Conservation (phyloP, 2,888 invertebrate genomes). For the Ethmia dodecea region DNA sequence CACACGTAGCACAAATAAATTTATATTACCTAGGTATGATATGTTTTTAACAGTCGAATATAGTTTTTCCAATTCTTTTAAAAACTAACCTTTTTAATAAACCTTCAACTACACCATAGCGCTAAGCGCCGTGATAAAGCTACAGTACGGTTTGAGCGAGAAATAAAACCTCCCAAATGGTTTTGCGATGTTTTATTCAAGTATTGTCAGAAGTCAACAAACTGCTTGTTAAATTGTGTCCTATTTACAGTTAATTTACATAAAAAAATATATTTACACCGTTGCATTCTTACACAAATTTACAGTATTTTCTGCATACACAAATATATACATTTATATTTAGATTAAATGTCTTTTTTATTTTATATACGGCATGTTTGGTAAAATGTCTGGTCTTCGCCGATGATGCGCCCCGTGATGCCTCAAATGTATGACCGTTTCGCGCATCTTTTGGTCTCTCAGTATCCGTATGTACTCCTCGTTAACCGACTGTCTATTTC, state of each 20-base stretch:
- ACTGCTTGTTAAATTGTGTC: conserved; percentile 34
- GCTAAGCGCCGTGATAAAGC: too few species aligned
- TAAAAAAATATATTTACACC: conserved; percentile 58
- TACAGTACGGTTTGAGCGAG: too few species aligned
- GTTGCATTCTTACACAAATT: conserved; percentile 39
- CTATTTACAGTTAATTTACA: conserved; percentile 29
- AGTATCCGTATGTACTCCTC: conserved; percentile 59
- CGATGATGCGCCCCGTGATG: conserved; percentile 65
- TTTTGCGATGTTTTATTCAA: conserved; percentile 37
- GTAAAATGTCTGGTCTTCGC: conserved; percentile 51
- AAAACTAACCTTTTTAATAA: too few species aligned
- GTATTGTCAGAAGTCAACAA: conserved; percentile 59
- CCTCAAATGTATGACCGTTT: conserved; percentile 62
- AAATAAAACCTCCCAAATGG: conserved; percentile 29
- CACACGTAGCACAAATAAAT: too few species aligned
- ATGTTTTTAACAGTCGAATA: too few species aligned
- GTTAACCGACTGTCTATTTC: conserved; percentile 46
- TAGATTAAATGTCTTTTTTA: conserved; percentile 24
- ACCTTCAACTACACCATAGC: too few species aligned
- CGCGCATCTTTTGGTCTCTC: conserved; percentile 63
- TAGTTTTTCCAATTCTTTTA: too few species aligned
- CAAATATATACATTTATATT: conserved; percentile 33
- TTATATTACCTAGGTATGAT: too few species aligned
- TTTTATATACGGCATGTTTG: conserved; percentile 63
- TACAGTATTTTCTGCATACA: conserved; percentile 33